Percentiles rank a stretch among this genome's conserved stretches.
Evolutionary conservation across 2,113 vertebrate species (phyloP).

Genomic region (Agapornis roseicollis): DNA sequence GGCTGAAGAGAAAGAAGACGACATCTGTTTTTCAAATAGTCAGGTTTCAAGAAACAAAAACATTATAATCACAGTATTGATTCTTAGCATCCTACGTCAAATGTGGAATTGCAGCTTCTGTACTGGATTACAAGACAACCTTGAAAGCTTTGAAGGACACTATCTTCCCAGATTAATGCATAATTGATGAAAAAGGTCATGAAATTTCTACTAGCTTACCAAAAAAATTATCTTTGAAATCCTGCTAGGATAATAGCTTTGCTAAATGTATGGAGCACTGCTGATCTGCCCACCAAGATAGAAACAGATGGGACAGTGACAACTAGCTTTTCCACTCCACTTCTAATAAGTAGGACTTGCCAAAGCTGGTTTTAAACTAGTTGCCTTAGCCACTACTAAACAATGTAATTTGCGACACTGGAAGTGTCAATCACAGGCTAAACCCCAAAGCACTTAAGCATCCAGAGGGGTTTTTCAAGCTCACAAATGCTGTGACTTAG

Average conservation of each 20-base stretch:
- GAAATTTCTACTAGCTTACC: not conserved
- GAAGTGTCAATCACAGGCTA: not conserved
- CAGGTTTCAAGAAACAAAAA: not conserved
- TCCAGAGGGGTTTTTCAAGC: not conserved
- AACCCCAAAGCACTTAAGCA: not conserved
- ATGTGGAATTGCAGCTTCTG: not conserved
- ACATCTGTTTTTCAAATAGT: not conserved
- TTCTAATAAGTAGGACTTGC: rapidly evolving
- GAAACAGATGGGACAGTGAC: not conserved
- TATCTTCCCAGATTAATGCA: not conserved
- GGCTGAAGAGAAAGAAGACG: slow-evolving; percentile 71
- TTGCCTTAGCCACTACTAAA: not conserved
- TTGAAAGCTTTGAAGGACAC: not conserved
- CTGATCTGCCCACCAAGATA: not conserved
- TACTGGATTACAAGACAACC: not conserved
- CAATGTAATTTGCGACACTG: not conserved
- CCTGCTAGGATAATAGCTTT: not conserved
- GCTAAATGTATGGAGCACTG: not conserved
- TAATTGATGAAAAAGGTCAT: not conserved
- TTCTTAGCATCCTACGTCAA: not conserved
- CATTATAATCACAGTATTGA: not conserved
- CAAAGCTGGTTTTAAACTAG: not conserved
- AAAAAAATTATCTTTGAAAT: not conserved
- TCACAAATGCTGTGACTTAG: not conserved
- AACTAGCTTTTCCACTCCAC: not conserved